These are phyloP conservation scores for Magallana nippona DNA, from an alignment of 2,888 invertebrate species.

Conservation along the genomic window DNA sequence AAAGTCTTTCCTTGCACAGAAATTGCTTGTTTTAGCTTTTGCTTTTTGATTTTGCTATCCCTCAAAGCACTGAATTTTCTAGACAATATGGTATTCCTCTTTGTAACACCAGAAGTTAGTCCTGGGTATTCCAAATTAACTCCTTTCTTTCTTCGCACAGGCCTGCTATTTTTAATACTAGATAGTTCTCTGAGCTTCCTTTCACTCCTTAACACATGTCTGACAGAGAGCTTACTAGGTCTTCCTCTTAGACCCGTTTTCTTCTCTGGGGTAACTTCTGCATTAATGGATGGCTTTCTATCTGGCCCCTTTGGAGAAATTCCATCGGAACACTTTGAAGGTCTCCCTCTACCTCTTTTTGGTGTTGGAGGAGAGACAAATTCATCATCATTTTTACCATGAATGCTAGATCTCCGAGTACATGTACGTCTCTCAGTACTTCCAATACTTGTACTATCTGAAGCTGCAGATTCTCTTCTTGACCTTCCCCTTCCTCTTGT, in stretches of 20 bases:
- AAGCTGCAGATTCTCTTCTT: neutral
- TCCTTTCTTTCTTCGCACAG: neutral
- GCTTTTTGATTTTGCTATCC: neutral
- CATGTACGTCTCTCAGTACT: neutral
- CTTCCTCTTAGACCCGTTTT: neutral
- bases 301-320: neutral
- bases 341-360: neutral
- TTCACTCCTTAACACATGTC: too few relatives aligned
- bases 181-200: too few relatives aligned
- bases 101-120: neutral
- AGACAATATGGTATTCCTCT: neutral
- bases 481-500: conserved; percentile 15
- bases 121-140: conserved; percentile 28
- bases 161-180: neutral
- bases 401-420: neutral
- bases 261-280: neutral
- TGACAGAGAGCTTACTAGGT: too few relatives aligned
- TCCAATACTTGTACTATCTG: neutral
- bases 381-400: neutral
- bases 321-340: neutral
- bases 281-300: neutral
- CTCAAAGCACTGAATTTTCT: neutral
- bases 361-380: neutral
- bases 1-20: neutral
- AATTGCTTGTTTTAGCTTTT: neutral